Conservation (phyloP, 2,797 vertebrate species). For the Parotocinclus haroldoi region DNA sequence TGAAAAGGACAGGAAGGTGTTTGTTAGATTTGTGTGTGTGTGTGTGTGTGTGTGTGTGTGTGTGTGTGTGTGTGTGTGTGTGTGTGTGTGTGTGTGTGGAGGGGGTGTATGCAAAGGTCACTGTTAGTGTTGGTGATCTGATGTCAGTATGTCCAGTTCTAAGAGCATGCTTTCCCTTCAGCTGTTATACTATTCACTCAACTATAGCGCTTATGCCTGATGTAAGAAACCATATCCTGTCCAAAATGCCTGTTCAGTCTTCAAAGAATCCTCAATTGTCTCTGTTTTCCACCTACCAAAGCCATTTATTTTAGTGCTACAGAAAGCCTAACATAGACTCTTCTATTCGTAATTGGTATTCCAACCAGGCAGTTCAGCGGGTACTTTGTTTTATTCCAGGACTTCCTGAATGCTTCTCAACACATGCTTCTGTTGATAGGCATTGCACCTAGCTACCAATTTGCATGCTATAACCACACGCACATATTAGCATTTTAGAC, state of each 20-base stretch:
- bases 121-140: no score
- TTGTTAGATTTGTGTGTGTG: conserved; percentile 49
- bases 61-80: conserved; percentile 21
- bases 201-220: no score
- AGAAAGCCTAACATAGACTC: conserved; percentile 9
- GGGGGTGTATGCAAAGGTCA: no score
- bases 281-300: not conserved
- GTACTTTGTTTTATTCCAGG: conserved; percentile 18
- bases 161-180: no score
- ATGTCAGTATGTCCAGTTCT: no score
- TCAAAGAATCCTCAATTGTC: not conserved
- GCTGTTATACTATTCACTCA: no score
- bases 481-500: not conserved
- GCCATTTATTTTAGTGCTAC: not conserved
- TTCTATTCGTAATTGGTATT: conserved; percentile 33
- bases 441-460: conserved; percentile 1
- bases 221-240: no score
- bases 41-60: not conserved
- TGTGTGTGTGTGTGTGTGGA: no score
- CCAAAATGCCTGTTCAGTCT: not conserved
- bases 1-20: conserved; percentile 46
- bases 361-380: conserved; percentile 8
- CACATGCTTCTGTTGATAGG: conserved; percentile 7
- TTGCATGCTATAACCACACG: not conserved
- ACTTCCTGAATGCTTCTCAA: conserved; percentile 9